These are phyloP conservation scores for Gasteruption jaculator DNA, from an alignment of 2,888 invertebrate species.

Conservation along the genomic window DNA sequence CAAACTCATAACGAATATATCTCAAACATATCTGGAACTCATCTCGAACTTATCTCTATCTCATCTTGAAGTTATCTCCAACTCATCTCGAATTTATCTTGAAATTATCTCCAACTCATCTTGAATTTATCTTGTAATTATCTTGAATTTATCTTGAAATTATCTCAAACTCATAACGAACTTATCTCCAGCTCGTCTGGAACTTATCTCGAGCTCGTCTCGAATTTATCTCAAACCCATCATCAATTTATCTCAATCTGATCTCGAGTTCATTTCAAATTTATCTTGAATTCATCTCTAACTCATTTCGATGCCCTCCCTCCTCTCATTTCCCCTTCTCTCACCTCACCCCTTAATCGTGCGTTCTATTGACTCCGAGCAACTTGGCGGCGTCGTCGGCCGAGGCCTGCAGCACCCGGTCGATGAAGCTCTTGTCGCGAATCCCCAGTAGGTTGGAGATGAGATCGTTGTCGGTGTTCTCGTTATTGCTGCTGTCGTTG, in stretches of 20 bases:
- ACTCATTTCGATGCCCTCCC: not conserved
- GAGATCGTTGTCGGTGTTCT: constrained; percentile 66
- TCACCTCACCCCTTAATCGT: constrained; percentile 36
- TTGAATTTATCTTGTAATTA: no score
- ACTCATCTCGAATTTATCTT: no score
- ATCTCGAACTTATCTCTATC: no score
- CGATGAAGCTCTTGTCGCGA: constrained; percentile 78
- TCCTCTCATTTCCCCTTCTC: not conserved
- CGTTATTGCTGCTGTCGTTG: constrained; percentile 55
- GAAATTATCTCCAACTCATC: no score
- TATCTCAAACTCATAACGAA: no score
- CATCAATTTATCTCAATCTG: not conserved
- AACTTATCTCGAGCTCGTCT: no score
- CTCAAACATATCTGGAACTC: no score
- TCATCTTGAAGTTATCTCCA: no score
- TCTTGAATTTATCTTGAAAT: no score
- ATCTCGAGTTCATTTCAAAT: not conserved
- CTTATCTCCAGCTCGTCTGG: no score
- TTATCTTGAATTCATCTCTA: not conserved
- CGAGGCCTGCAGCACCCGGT: constrained; percentile 75
- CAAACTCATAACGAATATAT: no score
- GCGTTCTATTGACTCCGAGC: constrained; percentile 71
- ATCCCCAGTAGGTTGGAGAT: constrained; percentile 88
- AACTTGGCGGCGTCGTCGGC: constrained; percentile 85
- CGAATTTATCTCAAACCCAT: no score